These are phyloP conservation scores for Epizoanthus illoricatus DNA, from an alignment of 92 coral and sea anemone genomes.

Conservation along the genomic window DNA sequence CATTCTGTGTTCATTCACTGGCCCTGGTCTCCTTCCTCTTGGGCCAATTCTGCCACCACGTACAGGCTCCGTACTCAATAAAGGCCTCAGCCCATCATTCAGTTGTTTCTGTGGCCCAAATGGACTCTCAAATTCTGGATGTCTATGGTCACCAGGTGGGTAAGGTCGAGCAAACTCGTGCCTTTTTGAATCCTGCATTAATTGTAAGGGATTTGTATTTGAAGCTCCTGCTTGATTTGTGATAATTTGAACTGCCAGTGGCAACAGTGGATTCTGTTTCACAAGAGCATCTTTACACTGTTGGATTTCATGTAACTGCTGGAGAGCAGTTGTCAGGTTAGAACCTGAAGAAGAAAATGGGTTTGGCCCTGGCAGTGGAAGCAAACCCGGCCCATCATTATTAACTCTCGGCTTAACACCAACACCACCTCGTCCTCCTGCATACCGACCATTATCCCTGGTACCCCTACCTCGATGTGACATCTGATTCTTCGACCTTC, in stretches of 20 bases:
- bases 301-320: constrained; percentile 28
- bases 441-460: not conserved
- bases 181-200: not conserved
- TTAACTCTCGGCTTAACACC: not conserved
- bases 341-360: constrained; percentile 27
- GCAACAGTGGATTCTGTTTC: constrained; percentile 24
- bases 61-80: not conserved
- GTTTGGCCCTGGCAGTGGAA: not conserved
- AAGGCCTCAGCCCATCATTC: not conserved
- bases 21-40: constrained; percentile 4
- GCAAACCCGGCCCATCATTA: constrained; percentile 14
- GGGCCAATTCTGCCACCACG: not conserved
- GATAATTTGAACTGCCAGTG: constrained; percentile 14
- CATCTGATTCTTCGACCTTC: not conserved
- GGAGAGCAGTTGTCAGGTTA: not conserved
- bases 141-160: constrained; percentile 21
- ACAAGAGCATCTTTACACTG: constrained; percentile 29
- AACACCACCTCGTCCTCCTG: not conserved
- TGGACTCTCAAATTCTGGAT: not conserved
- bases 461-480: not conserved
- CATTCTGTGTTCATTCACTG: not conserved
- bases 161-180: constrained; percentile 25
- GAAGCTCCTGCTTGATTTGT: constrained; percentile 27
- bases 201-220: constrained; percentile 3
- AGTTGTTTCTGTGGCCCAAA: not conserved